Conservation (phyloP, 2,797 vertebrate species). For the Mergus octosetaceus region DNA sequence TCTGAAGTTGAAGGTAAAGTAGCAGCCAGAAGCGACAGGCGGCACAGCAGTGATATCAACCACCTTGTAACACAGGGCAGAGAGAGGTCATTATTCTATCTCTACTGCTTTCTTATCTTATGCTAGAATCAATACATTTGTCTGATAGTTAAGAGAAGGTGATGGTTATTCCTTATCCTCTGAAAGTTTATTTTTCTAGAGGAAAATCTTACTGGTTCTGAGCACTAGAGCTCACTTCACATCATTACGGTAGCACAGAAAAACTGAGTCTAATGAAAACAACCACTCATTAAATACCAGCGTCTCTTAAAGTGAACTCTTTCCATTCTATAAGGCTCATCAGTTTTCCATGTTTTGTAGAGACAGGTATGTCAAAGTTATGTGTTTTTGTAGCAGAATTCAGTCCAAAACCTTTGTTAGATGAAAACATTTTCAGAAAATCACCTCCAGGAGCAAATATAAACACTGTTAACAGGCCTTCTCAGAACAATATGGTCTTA, state of each 20-base stretch:
- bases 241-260: background rate
- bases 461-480: background rate
- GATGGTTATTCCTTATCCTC: background rate
- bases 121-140: background rate
- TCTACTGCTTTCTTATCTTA: background rate
- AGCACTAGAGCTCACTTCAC: background rate
- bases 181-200: background rate
- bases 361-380: background rate
- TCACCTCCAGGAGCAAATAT: background rate
- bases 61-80: conserved; percentile 95
- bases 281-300: background rate
- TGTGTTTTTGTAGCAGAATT: background rate
- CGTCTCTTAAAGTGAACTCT: background rate
- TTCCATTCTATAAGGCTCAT: background rate
- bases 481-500: rapidly evolving
- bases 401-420: background rate
- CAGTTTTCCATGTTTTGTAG: background rate
- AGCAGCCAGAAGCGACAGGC: conserved; percentile 87
- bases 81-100: conserved; percentile 87
- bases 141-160: background rate
- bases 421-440: background rate
- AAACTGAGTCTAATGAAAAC: background rate
- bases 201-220: background rate
- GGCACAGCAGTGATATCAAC: conserved; percentile 94
- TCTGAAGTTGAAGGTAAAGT: conserved; percentile 97